Evolutionary conservation across 2,113 vertebrate genomes (phyloP), one percentile per base, ranked within the genome.

Genomic region (Corvus moneduloides): DNA sequence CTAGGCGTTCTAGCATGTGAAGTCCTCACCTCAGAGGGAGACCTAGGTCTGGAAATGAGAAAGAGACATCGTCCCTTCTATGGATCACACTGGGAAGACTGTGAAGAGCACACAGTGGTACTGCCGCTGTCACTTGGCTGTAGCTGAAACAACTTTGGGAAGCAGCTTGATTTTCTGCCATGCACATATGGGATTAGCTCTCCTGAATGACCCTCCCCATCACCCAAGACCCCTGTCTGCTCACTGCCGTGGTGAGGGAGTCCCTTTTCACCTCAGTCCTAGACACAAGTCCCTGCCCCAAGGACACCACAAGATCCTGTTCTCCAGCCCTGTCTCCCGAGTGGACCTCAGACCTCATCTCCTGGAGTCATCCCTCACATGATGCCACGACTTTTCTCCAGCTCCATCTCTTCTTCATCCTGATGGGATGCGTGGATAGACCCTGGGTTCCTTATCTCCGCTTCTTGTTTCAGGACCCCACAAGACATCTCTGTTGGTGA

Each of bases 361-460:
- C 54, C 21, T 66, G 15, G 3, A 37, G 2, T 49, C 20, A 41
- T 5, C 4, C 4, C 19, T 49, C 55, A 49, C 37, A 46, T 4
- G 8, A 32, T 16, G 4, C 8, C 3, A 4, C n/a, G 17, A 12
- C 1, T 68, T 64, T 16, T 56, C 37, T 56, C 16, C 30, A 66
- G 21, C 14, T 71, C 48, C 23, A 6, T 18, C 22, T 75, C 28
- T 44, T 78, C 58, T 56, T 84, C 22, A 32, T 23, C 16, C 9
- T 43, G 9, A n/a, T 37, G 30, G 4, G 1, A 22, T 2, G 5
- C 0, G 0, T 26, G 33, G 17, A 20, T 26, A 51, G 18, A 43
- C 16, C 2, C 10, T 35, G 5, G 9, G 14, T 16, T 64, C 33
- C 6, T 66, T 27, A 23, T 22, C 3, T 49, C n/a, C n/a, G 13